These are phyloP conservation scores for Mugil cephalus DNA, from an alignment of 2,113 vertebrate genomes.

Conservation along the genomic window DNA sequence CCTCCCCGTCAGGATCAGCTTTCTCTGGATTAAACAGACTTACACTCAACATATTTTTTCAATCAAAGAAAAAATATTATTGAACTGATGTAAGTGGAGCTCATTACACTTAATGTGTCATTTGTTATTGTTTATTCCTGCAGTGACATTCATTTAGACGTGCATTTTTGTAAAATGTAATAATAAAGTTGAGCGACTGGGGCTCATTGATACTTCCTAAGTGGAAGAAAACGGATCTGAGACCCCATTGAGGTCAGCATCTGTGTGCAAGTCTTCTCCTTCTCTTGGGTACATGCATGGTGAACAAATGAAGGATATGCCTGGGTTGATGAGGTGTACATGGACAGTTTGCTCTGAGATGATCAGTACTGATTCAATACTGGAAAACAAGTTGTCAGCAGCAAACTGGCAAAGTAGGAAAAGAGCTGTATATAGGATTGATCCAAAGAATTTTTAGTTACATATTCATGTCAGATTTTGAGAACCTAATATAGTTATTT, in stretches of 20 bases:
- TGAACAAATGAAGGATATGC: neutral
- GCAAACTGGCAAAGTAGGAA: no score
- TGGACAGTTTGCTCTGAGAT: neutral
- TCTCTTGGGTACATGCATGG: neutral
- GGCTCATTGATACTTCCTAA: neutral
- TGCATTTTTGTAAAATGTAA: no score
- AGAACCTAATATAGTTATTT: no score
- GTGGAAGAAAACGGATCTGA: neutral
- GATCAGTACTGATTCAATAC: neutral
- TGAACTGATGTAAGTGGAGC: neutral
- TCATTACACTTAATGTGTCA: neutral
- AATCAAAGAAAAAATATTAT: neutral
- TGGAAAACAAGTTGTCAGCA: neutral
- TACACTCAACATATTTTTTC: neutral
- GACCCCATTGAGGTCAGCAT: neutral
- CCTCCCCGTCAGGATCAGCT: constrained; percentile 10
- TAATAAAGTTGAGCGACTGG: neutral
- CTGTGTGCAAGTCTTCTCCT: neutral
- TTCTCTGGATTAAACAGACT: neutral
- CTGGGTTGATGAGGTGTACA: neutral
- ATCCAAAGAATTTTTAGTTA: no score
- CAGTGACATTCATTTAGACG: no score
- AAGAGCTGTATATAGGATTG: no score
- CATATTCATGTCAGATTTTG: no score
- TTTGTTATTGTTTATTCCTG: neutral